phyloP scores from a whole-genome alignment of 2,797 vertebrate genomes.

The Mus spretus region DNA sequence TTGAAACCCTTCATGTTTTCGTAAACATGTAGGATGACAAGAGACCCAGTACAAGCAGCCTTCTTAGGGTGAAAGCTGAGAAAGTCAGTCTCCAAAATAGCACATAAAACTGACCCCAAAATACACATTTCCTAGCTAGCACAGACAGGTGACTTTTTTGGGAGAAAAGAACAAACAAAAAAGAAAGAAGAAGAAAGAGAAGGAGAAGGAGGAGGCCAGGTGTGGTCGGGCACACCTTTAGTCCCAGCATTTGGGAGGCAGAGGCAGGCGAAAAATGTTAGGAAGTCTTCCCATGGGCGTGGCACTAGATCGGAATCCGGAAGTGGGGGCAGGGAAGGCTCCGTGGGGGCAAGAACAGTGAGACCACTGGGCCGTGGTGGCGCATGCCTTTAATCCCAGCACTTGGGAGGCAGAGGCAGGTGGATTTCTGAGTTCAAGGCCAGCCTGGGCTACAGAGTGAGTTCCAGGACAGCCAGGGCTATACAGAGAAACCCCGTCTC shows the following conservation, averaged over 20 bases:
- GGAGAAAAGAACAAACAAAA: neutral
- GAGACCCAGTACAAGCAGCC: neutral
- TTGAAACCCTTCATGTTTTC: neutral
- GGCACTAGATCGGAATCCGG: neutral
- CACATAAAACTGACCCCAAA: neutral
- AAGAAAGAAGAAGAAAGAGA: neutral
- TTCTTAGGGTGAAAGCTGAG: neutral
- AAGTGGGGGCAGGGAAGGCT: accelerated
- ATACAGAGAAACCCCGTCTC: no score
- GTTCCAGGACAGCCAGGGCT: no score
- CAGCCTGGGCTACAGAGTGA: no score
- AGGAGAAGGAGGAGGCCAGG: no score
- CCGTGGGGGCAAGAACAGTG: neutral
- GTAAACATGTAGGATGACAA: neutral
- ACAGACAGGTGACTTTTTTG: neutral
- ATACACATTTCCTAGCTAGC: neutral
- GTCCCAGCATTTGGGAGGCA: no score
- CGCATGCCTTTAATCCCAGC: no score
- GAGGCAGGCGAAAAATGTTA: neutral
- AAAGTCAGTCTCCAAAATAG: neutral
- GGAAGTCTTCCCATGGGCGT: neutral
- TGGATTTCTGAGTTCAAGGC: no score
- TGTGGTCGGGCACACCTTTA: no score
- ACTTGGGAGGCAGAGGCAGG: no score
- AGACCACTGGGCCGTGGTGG: neutral